Percentiles rank a stretch among this genome's conserved stretches.
Conservation (phyloP, 2,797 vertebrate genomes). For the Rhincodon typus region DNA sequence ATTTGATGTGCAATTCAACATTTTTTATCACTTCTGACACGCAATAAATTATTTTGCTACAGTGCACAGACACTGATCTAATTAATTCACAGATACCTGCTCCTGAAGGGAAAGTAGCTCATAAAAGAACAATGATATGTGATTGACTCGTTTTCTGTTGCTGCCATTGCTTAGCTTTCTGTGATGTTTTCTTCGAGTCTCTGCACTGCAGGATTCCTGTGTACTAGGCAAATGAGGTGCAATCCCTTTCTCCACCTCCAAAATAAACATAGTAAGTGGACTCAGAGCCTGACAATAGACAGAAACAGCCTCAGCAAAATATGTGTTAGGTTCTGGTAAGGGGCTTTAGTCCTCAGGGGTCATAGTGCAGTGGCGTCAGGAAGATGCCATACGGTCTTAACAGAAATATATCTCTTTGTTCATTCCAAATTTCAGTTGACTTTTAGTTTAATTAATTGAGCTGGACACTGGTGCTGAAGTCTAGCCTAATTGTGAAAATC, state of each 20-base stretch:
- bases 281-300: too few relatives aligned
- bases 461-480: neutral
- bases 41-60: conserved; percentile 16
- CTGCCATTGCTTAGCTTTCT: neutral
- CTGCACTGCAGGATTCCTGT: neutral
- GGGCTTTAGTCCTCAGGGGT: neutral
- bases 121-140: neutral
- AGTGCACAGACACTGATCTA: neutral
- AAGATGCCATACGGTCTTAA: neutral
- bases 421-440: neutral
- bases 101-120: neutral
- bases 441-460: neutral
- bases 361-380: neutral
- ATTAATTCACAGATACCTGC: neutral
- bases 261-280: neutral
- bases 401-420: neutral
- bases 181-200: neutral
- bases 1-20: neutral
- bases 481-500: too few relatives aligned
- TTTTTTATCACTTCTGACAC: conserved; percentile 14
- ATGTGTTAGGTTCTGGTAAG: neutral
- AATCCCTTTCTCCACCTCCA: neutral
- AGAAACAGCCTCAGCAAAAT: neutral
- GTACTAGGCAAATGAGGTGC: neutral
- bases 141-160: neutral